Percentiles rank a stretch among this genome's conserved stretches.
Conservation (phyloP, 2,113 vertebrate genomes). For the Vulpes ferrilata region DNA sequence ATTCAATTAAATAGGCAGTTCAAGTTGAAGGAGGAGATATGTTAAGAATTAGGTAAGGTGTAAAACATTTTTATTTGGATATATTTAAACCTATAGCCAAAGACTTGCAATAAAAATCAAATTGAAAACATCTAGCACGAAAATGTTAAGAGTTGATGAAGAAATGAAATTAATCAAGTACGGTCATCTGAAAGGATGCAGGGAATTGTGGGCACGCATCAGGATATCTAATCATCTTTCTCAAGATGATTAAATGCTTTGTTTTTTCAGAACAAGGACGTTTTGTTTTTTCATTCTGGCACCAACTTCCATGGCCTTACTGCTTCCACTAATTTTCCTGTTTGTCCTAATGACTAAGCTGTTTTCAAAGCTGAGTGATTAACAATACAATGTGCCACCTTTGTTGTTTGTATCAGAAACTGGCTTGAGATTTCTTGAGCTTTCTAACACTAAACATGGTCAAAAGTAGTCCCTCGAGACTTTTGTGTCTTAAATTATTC, state of each 20-base stretch:
- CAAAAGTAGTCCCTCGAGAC: background rate
- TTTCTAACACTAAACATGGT: slow-evolving; percentile 5
- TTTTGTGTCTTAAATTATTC: background rate
- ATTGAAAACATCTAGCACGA: background rate
- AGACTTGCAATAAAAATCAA: slow-evolving; percentile 39
- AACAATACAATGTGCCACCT: background rate
- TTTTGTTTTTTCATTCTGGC: slow-evolving; percentile 39
- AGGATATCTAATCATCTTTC: background rate
- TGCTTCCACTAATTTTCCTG: background rate
- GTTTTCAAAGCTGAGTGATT: slow-evolving; percentile 30
- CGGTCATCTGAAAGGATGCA: background rate
- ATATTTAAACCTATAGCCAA: background rate
- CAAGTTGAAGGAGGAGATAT: background rate
- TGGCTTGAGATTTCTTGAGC: background rate
- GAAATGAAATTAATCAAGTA: background rate
- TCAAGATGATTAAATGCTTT: background rate
- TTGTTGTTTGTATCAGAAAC: background rate
- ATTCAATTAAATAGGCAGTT: background rate
- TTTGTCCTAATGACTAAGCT: background rate
- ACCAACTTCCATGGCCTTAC: background rate
- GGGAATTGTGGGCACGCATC: background rate
- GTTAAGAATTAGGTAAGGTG: background rate
- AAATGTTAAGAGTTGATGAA: background rate
- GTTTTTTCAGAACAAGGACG: background rate
- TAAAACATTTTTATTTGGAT: background rate